Conservation (phyloP, 1,140 invertebrate genomes). For the Lucilia sericata region DNA sequence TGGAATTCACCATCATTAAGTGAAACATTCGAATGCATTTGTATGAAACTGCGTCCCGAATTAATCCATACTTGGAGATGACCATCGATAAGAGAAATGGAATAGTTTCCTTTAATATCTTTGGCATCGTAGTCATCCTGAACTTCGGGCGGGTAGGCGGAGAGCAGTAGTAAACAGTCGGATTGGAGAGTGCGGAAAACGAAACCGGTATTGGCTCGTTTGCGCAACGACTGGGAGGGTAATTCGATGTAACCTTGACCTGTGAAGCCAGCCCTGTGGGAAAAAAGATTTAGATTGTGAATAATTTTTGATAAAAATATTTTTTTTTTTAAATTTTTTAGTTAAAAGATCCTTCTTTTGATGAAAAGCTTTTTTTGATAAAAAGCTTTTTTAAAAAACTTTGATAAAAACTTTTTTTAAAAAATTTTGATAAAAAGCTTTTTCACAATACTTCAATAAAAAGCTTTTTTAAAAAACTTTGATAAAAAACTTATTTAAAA, state of each 20-base stretch:
- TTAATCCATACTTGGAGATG: constrained; percentile 75
- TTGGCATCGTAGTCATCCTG: constrained; percentile 68
- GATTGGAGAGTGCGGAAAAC: constrained; percentile 81
- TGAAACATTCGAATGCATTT: constrained; percentile 73
- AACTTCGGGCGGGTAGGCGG: constrained; percentile 74
- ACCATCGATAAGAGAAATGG: constrained; percentile 75
- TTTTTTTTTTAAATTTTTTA: no score
- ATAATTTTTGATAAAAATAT: no score
- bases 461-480: no score
- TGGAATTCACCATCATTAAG: constrained; percentile 77
- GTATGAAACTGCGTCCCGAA: constrained; percentile 75
- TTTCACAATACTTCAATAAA: no score
- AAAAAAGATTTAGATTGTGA: no score
- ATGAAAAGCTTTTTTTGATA: no score
- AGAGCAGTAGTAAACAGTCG: constrained; percentile 80
- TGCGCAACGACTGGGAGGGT: constrained; percentile 74
- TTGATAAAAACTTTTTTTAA: no score
- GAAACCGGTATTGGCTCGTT: constrained; percentile 77
- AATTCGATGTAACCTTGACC: constrained; percentile 85
- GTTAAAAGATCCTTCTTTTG: no score
- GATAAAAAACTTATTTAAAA: no score
- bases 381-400: no score
- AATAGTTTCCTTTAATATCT: constrained; percentile 74
- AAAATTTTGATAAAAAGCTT: no score
- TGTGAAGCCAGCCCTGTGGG: constrained; percentile 76